These are phyloP conservation scores for Thunnus thynnus DNA, from an alignment of 2,113 vertebrate species.

Conservation along the genomic window DNA sequence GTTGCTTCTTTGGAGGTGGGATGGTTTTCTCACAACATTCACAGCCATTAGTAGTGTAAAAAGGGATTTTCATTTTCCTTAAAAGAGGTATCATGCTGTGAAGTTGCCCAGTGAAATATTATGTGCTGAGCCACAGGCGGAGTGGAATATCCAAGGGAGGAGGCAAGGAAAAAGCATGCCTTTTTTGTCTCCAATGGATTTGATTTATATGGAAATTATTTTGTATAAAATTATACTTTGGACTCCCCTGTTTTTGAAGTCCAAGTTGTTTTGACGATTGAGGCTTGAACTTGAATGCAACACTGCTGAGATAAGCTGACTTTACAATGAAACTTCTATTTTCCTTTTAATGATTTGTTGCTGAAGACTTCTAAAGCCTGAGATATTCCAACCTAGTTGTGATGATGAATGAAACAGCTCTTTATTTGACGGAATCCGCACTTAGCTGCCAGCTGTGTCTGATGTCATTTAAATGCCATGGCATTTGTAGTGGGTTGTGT, in stretches of 20 bases:
- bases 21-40: constrained; percentile 18
- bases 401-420: background rate
- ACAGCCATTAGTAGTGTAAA: constrained; percentile 23
- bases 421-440: background rate
- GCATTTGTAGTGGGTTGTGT: background rate
- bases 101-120: constrained; percentile 39
- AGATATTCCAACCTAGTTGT: background rate
- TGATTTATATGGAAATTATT: constrained; percentile 53
- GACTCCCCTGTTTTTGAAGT: background rate
- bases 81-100: constrained; percentile 45
- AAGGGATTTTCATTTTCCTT: constrained; percentile 34
- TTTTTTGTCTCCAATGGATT: constrained; percentile 13
- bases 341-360: background rate
- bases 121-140: constrained; percentile 1
- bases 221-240: constrained; percentile 9
- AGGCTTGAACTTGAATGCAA: constrained; percentile 3
- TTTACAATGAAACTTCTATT: background rate
- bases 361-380: background rate
- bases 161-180: background rate
- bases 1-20: constrained; percentile 23
- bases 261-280: constrained; percentile 9
- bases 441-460: constrained; percentile 6
- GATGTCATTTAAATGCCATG: constrained; percentile 9
- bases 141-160: background rate
- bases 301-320: background rate